phyloP scores from a whole-genome alignment of 2,797 vertebrate species.

The Diplodus sargus region DNA sequence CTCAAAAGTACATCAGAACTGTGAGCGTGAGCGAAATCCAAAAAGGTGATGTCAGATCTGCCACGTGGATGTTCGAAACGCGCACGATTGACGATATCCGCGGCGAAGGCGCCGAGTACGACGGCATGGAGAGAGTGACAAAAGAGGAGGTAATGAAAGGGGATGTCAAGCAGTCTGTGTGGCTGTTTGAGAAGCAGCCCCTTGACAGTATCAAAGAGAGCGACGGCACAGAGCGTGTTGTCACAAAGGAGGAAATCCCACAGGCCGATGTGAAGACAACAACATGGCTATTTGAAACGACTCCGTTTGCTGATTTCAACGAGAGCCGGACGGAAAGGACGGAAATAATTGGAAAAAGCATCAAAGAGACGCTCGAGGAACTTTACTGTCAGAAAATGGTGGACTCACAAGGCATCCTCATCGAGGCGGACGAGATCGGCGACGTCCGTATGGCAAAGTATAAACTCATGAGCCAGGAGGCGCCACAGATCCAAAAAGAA shows the following conservation, averaged over 20 bases:
- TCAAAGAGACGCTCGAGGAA: slow-evolving; percentile 91
- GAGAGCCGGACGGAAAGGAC: slow-evolving; percentile 85
- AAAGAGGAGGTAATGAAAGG: slow-evolving; percentile 93
- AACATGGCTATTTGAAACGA: slow-evolving; percentile 95
- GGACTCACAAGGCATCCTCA: slow-evolving; percentile 91
- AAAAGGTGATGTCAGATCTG: slow-evolving; percentile 91
- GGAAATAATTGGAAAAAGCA: slow-evolving; percentile 91
- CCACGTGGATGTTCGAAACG: slow-evolving; percentile 96
- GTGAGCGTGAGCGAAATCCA: slow-evolving; percentile 95
- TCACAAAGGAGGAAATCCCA: slow-evolving; percentile 89
- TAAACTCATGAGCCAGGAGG: slow-evolving; percentile 90
- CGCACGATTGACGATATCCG: slow-evolving; percentile 90
- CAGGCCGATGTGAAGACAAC: slow-evolving; percentile 92
- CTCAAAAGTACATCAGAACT: slow-evolving; percentile 87
- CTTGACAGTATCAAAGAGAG: slow-evolving; percentile 89
- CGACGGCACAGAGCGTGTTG: slow-evolving; percentile 76
- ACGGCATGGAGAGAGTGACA: slow-evolving; percentile 88
- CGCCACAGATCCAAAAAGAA: slow-evolving; percentile 91
- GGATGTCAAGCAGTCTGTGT: slow-evolving; percentile 93
- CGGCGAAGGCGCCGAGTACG: slow-evolving; percentile 85
- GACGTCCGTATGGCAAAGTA: slow-evolving; percentile 95
- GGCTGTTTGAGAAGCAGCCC: slow-evolving; percentile 94
- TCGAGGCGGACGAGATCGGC: slow-evolving; percentile 93
- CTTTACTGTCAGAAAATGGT: slow-evolving; percentile 92
- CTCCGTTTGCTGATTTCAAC: slow-evolving; percentile 90